phyloP scores from a whole-genome alignment of 1,140 invertebrate genomes.

The Wasmannia auropunctata region DNA sequence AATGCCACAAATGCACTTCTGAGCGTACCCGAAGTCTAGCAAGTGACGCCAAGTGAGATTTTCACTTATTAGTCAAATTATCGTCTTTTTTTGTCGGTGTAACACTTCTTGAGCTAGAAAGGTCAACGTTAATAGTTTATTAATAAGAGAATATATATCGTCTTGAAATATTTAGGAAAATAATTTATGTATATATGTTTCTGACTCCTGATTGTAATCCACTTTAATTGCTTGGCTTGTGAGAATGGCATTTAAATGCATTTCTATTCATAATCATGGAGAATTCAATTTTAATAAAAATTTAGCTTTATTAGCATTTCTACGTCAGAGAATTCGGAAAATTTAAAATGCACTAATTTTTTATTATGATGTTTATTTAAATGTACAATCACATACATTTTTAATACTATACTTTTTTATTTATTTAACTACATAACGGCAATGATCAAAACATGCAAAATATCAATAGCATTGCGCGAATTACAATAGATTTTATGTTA shows the following conservation, averaged over 20 bases:
- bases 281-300: neutral
- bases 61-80: neutral
- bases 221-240: neutral
- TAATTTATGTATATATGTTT: neutral
- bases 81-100: neutral
- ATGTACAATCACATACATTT: slow-evolving; percentile 10
- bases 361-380: slow-evolving; percentile 9
- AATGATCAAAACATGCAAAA: neutral
- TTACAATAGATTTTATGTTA: slow-evolving; percentile 30
- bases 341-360: slow-evolving; percentile 26
- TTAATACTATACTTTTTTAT: neutral
- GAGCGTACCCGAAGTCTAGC: slow-evolving; percentile 70
- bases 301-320: neutral
- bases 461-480: slow-evolving; percentile 1
- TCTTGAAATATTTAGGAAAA: neutral
- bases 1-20: slow-evolving; percentile 57
- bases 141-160: neutral
- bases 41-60: slow-evolving; percentile 67
- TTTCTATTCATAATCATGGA: neutral
- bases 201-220: neutral
- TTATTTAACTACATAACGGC: neutral
- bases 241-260: neutral
- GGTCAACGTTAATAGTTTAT: neutral
- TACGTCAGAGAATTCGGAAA: neutral
- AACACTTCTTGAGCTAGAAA: neutral